phyloP scores from a whole-genome alignment of 2,888 invertebrate genomes.

The Thera britannica region DNA sequence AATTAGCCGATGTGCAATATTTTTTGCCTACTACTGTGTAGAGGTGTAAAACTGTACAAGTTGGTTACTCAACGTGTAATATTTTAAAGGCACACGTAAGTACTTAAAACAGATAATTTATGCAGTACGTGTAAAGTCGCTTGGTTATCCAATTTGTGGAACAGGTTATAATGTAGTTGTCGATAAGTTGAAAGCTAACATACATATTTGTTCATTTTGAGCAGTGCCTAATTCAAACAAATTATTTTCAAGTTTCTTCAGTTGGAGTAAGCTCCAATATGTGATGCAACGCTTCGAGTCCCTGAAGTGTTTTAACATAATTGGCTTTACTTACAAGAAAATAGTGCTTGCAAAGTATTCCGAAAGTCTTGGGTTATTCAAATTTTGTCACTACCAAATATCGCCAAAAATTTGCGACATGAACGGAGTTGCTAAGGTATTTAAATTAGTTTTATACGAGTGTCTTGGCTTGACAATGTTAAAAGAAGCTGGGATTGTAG shows the following conservation, averaged over 20 bases:
- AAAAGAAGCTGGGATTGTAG: no score
- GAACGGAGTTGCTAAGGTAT: background rate
- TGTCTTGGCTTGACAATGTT: no score
- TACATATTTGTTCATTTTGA: constrained; percentile 13
- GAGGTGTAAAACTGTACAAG: constrained; percentile 16
- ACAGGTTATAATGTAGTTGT: constrained; percentile 33
- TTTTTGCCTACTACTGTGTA: no score
- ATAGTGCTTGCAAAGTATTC: background rate
- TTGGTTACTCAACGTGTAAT: constrained; percentile 42
- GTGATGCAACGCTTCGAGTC: background rate
- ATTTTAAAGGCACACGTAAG: constrained; percentile 18
- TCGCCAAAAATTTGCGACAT: background rate
- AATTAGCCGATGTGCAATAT: no score
- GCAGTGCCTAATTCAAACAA: constrained; percentile 2
- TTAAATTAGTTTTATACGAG: background rate
- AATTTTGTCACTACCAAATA: background rate
- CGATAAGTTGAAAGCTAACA: constrained; percentile 16
- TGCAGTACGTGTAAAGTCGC: constrained; percentile 32
- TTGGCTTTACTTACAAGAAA: background rate
- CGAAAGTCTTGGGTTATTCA: background rate
- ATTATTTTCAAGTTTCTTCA: background rate
- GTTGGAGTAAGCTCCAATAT: background rate
- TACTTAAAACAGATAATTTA: constrained; percentile 41
- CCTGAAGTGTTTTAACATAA: background rate
- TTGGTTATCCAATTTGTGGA: constrained; percentile 39